Conservation (phyloP, 1,140 invertebrate species). For the Drosophila varians region DNA sequence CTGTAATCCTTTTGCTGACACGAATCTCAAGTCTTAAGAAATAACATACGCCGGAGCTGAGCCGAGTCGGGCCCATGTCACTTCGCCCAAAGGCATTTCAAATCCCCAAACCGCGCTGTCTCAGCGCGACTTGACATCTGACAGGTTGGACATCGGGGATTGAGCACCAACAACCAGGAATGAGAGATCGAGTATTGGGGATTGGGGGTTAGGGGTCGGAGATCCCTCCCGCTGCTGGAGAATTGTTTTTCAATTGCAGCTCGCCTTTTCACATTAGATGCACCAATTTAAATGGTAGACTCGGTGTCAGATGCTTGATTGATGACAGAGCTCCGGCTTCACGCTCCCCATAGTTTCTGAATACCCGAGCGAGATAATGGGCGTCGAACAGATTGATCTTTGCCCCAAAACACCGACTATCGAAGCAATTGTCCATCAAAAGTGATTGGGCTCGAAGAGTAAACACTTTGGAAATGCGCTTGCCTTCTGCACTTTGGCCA, state of each 20-base stretch:
- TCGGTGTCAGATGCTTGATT: constrained; percentile 61
- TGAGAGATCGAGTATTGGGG: neutral
- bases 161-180: neutral
- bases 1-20: constrained; percentile 80
- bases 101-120: constrained; percentile 45
- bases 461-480: constrained; percentile 23
- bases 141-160: constrained; percentile 27
- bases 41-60: constrained; percentile 37
- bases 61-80: constrained; percentile 23
- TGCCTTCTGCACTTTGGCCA: constrained; percentile 52
- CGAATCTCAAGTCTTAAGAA: constrained; percentile 67
- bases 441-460: constrained; percentile 42
- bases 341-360: constrained; percentile 6
- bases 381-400: constrained; percentile 51
- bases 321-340: constrained; percentile 51
- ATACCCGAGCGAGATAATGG: constrained; percentile 19
- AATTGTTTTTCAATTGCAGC: constrained; percentile 58
- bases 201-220: neutral
- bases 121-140: constrained; percentile 71
- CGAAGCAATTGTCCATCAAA: constrained; percentile 57
- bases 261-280: constrained; percentile 52
- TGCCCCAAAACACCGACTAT: constrained; percentile 17
- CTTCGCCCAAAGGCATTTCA: constrained; percentile 24
- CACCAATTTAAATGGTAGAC: constrained; percentile 70
- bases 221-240: neutral